Percentiles rank a stretch among this genome's conserved stretches.
Evolutionary conservation across 2,888 invertebrate genomes (phyloP).

Genomic region (Cephus nigrinus): DNA sequence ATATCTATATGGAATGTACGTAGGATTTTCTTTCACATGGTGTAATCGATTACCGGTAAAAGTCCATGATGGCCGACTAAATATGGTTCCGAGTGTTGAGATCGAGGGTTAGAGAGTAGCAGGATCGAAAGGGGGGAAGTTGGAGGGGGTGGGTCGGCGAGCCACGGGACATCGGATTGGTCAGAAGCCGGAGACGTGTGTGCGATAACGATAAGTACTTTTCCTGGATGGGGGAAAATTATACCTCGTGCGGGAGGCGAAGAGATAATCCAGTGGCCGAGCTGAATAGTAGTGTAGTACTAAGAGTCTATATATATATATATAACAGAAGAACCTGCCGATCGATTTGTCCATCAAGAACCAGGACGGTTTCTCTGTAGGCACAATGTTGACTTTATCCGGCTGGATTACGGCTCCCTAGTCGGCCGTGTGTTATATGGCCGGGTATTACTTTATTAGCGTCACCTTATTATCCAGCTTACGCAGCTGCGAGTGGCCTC

Average conservation of each 20-base stretch:
- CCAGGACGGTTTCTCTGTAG: no score
- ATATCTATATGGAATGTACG: no score
- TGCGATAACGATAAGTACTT: conserved; percentile 16
- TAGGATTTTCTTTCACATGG: background rate
- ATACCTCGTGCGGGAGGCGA: background rate
- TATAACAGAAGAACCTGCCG: background rate
- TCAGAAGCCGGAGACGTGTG: conserved; percentile 10
- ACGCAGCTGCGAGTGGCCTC: conserved; percentile 1
- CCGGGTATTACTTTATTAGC: conserved; percentile 4
- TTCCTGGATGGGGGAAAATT: conserved; percentile 3
- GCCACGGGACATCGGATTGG: conserved; percentile 6
- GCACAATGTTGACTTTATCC: background rate
- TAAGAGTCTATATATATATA: no score
- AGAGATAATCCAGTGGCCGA: background rate
- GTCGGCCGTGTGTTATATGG: background rate
- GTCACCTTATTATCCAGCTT: conserved; percentile 1
- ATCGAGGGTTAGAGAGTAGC: background rate
- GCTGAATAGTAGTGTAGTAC: background rate
- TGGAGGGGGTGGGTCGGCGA: conserved; percentile 2
- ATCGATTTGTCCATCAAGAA: background rate
- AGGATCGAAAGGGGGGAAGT: background rate
- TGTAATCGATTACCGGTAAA: conserved; percentile 2
- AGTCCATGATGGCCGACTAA: conserved; percentile 19
- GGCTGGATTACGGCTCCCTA: background rate
- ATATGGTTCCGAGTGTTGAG: background rate